Evolutionary conservation across 1,140 invertebrate genomes (phyloP), one percentile per base, ranked within the genome.

Genomic region (Drosophila tristis): DNA sequence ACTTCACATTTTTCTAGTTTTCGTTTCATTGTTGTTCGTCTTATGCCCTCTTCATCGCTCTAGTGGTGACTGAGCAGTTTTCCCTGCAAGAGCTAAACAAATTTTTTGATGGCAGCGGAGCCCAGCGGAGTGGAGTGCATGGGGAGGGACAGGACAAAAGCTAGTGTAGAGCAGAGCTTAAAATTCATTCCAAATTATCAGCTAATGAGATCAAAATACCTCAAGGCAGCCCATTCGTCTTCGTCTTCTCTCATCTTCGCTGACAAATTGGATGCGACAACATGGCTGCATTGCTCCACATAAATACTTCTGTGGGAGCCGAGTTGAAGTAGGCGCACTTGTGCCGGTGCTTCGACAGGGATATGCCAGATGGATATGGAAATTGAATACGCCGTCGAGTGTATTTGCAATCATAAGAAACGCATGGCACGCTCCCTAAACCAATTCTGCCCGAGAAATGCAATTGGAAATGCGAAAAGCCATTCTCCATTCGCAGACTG

Each of bases 361-460:
- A 48, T 23, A 9, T 11, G 47, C 20, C 2, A 5, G 25, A 25
- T 4, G 23, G 23, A 4, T 25, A 25, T 25, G 47, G 9, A 48
- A 48, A 54, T 72, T 51, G 49, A 59, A 71, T 72, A 48, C 9
- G 54, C 56, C 26, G 47, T 61, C 53, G 48, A 71, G 77, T 85
- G 73, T 80, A 77, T 84, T 73, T 85, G 80, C 76, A 80, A 76
- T 85, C 76, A 84, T 77, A 79, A 76, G 66, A 51, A 25, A 70
- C 43, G 42, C 31, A 31, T 9, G 31, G 9, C 31, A 31, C 31
- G 8, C 2, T 31, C 31, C 31, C 31, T 3, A 31, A 31, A 9
- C 8, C 31, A 9, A 13, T 5, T 15, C 47, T 39, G n/a, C 42
- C 42, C 48, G 42, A 54, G 63, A 71, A 59, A 72, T 72, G 68